Percentiles rank a stretch among this genome's conserved stretches.
Evolutionary conservation across 2,113 vertebrate species (phyloP).

Genomic region (Xiphophorus maculatus): DNA sequence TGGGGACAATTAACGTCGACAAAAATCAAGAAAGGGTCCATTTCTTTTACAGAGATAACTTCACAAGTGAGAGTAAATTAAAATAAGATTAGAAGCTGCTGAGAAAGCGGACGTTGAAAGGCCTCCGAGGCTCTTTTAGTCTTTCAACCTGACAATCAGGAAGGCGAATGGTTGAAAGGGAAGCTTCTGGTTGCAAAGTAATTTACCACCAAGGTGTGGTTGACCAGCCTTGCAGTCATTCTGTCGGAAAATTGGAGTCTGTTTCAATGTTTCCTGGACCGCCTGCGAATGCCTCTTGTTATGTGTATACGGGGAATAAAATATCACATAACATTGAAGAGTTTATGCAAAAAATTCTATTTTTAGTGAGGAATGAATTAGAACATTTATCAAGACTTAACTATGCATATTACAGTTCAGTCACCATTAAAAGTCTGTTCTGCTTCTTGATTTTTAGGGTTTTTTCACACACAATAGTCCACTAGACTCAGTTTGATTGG

Average conservation of each 20-base stretch:
- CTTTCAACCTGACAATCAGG: background rate
- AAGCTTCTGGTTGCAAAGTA: background rate
- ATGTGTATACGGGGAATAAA: background rate
- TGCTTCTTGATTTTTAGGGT: too few relatives aligned
- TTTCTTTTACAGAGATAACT: background rate
- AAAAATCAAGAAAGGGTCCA: background rate
- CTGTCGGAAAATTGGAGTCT: background rate
- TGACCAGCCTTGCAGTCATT: background rate
- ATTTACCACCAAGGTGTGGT: background rate
- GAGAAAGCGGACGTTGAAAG: background rate
- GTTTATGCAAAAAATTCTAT: too few relatives aligned
- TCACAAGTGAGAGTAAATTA: background rate
- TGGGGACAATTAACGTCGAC: background rate
- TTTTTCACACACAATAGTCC: too few relatives aligned
- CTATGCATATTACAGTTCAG: too few relatives aligned
- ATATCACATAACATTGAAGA: background rate
- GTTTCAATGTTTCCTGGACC: background rate
- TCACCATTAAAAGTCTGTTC: too few relatives aligned
- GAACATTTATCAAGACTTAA: too few relatives aligned
- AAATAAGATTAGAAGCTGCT: background rate
- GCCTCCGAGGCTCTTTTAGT: background rate
- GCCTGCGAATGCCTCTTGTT: background rate
- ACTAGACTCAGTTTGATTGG: too few relatives aligned
- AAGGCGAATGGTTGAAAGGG: background rate
- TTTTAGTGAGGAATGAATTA: too few relatives aligned